Conservation (phyloP, 2,113 vertebrate genomes). For the Ursus arctos region DNA sequence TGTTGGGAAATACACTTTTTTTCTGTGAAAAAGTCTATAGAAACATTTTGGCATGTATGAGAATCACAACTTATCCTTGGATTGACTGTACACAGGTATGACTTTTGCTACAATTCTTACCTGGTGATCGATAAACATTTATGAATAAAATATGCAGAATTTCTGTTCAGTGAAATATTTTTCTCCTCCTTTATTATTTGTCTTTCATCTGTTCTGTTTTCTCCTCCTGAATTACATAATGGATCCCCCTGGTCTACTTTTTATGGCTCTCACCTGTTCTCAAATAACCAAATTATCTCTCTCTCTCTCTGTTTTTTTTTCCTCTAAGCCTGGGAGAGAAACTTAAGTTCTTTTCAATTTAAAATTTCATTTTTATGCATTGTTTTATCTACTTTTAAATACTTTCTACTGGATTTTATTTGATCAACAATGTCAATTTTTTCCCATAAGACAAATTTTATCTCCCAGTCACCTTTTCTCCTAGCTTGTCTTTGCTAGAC, state of each 20-base stretch:
- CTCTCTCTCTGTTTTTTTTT: no score
- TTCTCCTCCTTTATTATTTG: no score
- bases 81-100: neutral
- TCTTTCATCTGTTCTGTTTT: no score
- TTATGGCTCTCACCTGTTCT: no score
- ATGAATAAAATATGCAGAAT: neutral
- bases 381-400: neutral
- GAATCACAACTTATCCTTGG: neutral
- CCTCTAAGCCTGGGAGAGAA: neutral
- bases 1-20: neutral
- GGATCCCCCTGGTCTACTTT: no score
- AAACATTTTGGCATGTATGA: neutral
- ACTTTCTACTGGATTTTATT: constrained; percentile 7
- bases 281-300: neutral
- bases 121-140: neutral
- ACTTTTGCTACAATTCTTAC: neutral
- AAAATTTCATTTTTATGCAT: neutral
- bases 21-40: neutral
- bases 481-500: neutral
- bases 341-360: neutral
- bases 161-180: neutral
- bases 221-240: no score
- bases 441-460: neutral
- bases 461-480: neutral
- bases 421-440: neutral